Evolutionary conservation across 2,113 vertebrate genomes (phyloP), one percentile per base, ranked within the genome.

Genomic region (Gobius niger): DNA sequence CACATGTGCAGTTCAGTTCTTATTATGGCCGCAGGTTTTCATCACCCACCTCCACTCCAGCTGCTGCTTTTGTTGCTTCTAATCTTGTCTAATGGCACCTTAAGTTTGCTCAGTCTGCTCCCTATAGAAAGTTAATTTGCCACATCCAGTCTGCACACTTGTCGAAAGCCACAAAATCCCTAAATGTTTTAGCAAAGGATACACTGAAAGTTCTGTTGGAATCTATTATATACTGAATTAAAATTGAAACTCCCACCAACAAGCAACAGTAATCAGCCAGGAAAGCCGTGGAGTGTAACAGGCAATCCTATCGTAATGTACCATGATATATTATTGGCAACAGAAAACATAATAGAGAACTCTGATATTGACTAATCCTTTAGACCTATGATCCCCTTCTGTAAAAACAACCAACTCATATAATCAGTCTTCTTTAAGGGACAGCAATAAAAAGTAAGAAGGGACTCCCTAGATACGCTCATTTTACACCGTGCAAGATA

Each of bases 361-460:
- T 60, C 19, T 72, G 61, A 34, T 75, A 74, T 65, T 64, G 68
- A 82, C 63, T 63, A 34, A 57, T 54, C 40, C 65, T 54, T 76
- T 47, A 53, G 16, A 76, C 40, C 19, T 41, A 42, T 65, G 63
- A 41, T 56, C 47, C 34, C 51, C 42, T 60, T 56, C 14, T 71
- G 34, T 72, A 15, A 47, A 18, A 63, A 34, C 68, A 47, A 44
- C 24, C 24, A 34, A 34, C 24, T 24, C 40, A n/a, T 51, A 59
- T 74, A 50, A 67, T 56, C 67, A 41, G 41, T 24, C 16, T 19
- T 60, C 24, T 77, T 73, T 61, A 65, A 67, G 62, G 34, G 1
- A 52, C 52, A 16, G 41, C 13, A 59, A 72, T 52, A 52, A 64
- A 65, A 18, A 7, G 24, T 52, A 60, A 18, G 40, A 46, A 42